A percentile compares a stretch with the other conserved stretches of the same genome.
phyloP scores from a whole-genome alignment of 2,888 invertebrate species.

The Drosophila lacicola region DNA sequence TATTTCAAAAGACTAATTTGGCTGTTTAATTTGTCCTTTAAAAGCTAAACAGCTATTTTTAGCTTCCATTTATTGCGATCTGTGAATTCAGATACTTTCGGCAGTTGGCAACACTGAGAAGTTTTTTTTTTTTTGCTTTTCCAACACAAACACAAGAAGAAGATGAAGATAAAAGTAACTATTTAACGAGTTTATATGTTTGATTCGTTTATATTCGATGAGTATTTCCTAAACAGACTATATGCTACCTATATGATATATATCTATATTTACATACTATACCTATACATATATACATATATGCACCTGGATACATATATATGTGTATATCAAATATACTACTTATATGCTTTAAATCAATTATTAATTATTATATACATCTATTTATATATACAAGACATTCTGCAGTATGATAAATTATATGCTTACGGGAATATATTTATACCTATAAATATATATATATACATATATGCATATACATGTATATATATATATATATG shows the following conservation, averaged over 20 bases:
- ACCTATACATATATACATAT: constrained; percentile 57
- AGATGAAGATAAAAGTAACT: constrained; percentile 28
- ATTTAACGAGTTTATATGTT: constrained; percentile 41
- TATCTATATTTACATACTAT: constrained; percentile 39
- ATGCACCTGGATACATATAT: constrained; percentile 22
- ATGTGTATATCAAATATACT: constrained; percentile 37
- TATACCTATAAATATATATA: constrained; percentile 30
- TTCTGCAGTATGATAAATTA: constrained; percentile 67
- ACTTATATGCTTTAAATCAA: constrained; percentile 63
- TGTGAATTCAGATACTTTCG: no score
- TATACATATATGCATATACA: constrained; percentile 9
- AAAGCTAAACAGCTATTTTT: no score
- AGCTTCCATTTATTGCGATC: no score
- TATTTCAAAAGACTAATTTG: no score
- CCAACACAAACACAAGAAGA: constrained; percentile 23
- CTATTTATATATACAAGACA: constrained; percentile 59
- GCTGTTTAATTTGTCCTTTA: no score
- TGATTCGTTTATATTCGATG: constrained; percentile 66
- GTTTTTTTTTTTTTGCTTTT: constrained; percentile 31
- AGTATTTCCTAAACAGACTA: constrained; percentile 78
- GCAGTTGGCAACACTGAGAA: neutral
- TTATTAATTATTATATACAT: constrained; percentile 47
- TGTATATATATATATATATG: constrained; percentile 42
- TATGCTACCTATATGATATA: constrained; percentile 51
- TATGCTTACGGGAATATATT: constrained; percentile 59